These are phyloP conservation scores for Euschistus heros DNA, from an alignment of 1,140 invertebrate genomes.

Conservation along the genomic window DNA sequence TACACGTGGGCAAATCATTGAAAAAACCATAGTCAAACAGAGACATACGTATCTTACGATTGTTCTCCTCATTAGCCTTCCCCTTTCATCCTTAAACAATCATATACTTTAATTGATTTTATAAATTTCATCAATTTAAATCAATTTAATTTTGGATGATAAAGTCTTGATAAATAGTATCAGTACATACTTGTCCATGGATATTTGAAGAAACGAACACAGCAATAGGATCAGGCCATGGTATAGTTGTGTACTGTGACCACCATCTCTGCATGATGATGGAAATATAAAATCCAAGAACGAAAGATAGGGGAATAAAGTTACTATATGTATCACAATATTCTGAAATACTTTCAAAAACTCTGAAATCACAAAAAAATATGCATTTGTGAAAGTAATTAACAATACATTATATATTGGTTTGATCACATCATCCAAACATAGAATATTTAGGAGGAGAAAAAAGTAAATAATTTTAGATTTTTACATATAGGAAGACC, in stretches of 20 bases:
- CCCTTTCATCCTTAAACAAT: slow-evolving; percentile 56
- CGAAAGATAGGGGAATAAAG: slow-evolving; percentile 64
- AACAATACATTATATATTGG: too few species aligned
- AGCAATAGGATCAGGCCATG: slow-evolving; percentile 71
- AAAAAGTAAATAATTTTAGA: too few species aligned
- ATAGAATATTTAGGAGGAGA: too few species aligned
- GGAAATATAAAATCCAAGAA: slow-evolving; percentile 66
- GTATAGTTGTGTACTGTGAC: slow-evolving; percentile 70
- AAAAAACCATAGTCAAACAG: slow-evolving; percentile 67
- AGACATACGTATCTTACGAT: slow-evolving; percentile 76
- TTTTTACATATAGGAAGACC: too few species aligned
- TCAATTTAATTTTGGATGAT: too few species aligned
- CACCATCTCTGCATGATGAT: slow-evolving; percentile 90
- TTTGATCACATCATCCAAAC: too few species aligned
- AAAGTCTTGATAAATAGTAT: not conserved
- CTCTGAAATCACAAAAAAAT: slow-evolving; percentile 34
- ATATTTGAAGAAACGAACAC: slow-evolving; percentile 72
- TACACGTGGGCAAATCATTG: slow-evolving; percentile 74
- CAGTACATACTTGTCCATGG: slow-evolving; percentile 43
- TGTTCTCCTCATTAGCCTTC: slow-evolving; percentile 76
- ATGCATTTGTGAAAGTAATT: not conserved
- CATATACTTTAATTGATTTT: too few species aligned
- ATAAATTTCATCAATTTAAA: too few species aligned
- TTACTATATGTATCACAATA: slow-evolving; percentile 69
- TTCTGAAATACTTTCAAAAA: slow-evolving; percentile 63